Evolutionary conservation across 2,888 invertebrate genomes (phyloP).

Genomic region (Latheticus oryzae): DNA sequence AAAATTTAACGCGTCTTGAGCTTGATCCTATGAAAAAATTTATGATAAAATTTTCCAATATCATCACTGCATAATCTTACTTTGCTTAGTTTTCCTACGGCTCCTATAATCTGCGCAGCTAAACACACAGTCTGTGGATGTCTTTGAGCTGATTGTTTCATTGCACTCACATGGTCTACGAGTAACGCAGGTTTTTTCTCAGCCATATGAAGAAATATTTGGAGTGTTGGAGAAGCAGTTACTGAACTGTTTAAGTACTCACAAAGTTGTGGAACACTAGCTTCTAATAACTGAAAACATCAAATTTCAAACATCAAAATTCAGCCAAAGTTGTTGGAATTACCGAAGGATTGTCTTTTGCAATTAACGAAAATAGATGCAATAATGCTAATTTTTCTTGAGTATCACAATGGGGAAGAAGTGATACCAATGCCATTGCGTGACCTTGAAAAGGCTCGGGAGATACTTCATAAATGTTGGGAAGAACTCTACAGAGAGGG

Average conservation of each 20-base stretch:
- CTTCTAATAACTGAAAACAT: constrained; percentile 76
- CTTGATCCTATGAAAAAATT: constrained; percentile 73
- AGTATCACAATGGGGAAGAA: constrained; percentile 85
- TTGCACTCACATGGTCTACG: constrained; percentile 76
- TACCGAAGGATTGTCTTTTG: constrained; percentile 82
- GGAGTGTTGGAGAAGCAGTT: constrained; percentile 74
- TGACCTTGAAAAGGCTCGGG: constrained; percentile 88
- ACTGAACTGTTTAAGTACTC: constrained; percentile 76
- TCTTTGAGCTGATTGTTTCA: constrained; percentile 76
- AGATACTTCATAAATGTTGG: constrained; percentile 90
- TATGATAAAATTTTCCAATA: background rate
- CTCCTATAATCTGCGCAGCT: constrained; percentile 77
- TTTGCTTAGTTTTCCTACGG: constrained; percentile 78
- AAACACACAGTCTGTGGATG: constrained; percentile 74
- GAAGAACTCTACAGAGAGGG: constrained; percentile 86
- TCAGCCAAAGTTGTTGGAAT: too few species aligned
- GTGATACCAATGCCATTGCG: constrained; percentile 82
- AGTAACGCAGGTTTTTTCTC: constrained; percentile 77
- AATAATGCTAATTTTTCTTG: constrained; percentile 88
- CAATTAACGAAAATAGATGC: constrained; percentile 84
- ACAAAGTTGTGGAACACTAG: constrained; percentile 84
- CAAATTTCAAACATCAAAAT: too few species aligned
- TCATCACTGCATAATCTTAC: constrained; percentile 59
- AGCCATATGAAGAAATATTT: constrained; percentile 81
- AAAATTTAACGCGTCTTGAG: constrained; percentile 84